phyloP scores from a whole-genome alignment of 2,113 vertebrate species.

The Meles meles region DNA sequence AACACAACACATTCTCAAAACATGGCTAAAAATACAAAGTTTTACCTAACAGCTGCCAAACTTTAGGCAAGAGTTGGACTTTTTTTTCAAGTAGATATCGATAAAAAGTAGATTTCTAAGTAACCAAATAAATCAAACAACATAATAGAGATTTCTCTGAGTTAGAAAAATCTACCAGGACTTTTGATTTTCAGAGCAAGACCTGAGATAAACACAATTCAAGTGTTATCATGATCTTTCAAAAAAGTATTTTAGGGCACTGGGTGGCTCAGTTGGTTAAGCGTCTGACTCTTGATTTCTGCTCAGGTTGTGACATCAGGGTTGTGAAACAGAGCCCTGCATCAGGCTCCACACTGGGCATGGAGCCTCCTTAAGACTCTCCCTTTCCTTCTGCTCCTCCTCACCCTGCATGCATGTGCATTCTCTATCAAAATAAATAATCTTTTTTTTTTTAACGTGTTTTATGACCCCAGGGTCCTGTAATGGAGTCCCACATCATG shows the following conservation, averaged over 20 bases:
- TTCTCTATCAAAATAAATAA: neutral
- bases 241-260: too few relatives aligned
- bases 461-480: neutral
- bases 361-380: neutral
- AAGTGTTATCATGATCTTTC: too few relatives aligned
- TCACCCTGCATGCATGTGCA: neutral
- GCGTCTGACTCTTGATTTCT: neutral
- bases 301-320: neutral
- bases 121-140: neutral
- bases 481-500: neutral
- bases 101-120: neutral
- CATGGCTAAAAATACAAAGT: neutral
- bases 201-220: neutral
- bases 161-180: neutral
- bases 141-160: neutral
- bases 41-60: neutral
- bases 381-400: neutral
- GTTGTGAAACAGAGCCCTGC: neutral
- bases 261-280: neutral
- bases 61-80: neutral
- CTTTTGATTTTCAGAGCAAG: neutral
- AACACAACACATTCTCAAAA: constrained; percentile 8
- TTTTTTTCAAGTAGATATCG: neutral
- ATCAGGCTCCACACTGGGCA: neutral
- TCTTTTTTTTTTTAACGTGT: neutral